These are phyloP conservation scores for Patella pellucida DNA, from an alignment of 2,888 invertebrate species.

Conservation along the genomic window DNA sequence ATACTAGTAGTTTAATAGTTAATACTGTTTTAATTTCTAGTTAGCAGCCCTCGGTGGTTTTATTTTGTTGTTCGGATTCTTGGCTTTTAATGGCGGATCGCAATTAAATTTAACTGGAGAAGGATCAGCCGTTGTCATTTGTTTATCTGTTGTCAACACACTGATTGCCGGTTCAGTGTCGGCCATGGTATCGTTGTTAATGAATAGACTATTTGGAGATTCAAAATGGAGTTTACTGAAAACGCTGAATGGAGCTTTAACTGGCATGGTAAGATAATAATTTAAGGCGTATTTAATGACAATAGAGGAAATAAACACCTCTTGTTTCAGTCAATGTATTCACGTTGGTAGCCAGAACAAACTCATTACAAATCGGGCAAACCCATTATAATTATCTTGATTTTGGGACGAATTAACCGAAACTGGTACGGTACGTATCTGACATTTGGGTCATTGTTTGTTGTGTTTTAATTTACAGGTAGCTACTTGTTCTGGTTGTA, in stretches of 20 bases:
- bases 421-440: too few relatives aligned
- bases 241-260: conserved; percentile 73
- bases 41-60: conserved; percentile 74
- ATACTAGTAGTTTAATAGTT: background rate
- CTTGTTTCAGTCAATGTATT: background rate
- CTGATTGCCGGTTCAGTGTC: conserved; percentile 73
- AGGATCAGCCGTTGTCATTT: conserved; percentile 71
- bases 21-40: conserved; percentile 52
- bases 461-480: background rate
- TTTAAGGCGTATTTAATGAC: background rate
- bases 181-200: conserved; percentile 69
- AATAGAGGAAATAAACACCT: background rate
- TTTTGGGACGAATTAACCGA: too few relatives aligned
- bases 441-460: background rate
- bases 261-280: conserved; percentile 71
- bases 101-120: conserved; percentile 70
- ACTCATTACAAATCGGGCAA: too few relatives aligned
- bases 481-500: conserved; percentile 3
- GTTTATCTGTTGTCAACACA: conserved; percentile 73
- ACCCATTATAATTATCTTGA: too few relatives aligned
- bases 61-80: conserved; percentile 74
- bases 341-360: too few relatives aligned
- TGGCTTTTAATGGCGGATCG: conserved; percentile 75
- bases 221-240: conserved; percentile 47
- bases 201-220: conserved; percentile 47